Evolutionary conservation across 2,113 vertebrate genomes (phyloP).

Genomic region (Brienomyrus longianalis): DNA sequence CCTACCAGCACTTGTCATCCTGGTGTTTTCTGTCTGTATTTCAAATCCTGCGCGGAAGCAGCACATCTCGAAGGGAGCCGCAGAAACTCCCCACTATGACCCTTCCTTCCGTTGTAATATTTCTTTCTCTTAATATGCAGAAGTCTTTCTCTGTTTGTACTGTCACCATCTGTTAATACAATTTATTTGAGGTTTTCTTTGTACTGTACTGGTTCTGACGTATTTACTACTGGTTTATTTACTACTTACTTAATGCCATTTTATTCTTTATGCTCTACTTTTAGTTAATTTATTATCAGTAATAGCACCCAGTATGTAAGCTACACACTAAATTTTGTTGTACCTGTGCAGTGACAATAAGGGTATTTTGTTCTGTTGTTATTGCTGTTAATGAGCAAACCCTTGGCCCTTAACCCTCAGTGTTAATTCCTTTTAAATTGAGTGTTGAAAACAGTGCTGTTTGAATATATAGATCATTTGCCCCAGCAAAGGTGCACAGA

Average conservation of each 20-base stretch:
- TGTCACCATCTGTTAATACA: neutral
- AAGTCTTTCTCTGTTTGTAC: slow-evolving; percentile 34
- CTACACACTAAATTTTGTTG: neutral
- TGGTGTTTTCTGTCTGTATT: slow-evolving; percentile 11
- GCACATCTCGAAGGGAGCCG: neutral
- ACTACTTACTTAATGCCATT: neutral
- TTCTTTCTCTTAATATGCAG: slow-evolving; percentile 21
- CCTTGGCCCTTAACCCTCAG: slow-evolving; percentile 17
- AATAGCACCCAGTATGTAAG: neutral
- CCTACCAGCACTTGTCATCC: neutral
- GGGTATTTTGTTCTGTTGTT: slow-evolving; percentile 24
- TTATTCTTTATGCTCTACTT: neutral
- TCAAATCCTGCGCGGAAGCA: neutral
- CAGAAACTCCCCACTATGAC: neutral
- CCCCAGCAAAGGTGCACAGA: neutral
- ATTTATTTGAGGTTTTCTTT: neutral
- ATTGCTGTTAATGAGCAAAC: slow-evolving; percentile 48
- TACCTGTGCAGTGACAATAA: neutral
- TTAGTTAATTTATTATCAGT: neutral
- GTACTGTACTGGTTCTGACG: neutral
- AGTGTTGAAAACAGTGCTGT: slow-evolving; percentile 46
- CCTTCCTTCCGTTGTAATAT: slow-evolving; percentile 15
- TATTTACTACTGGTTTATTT: neutral
- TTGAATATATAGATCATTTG: slow-evolving; percentile 44
- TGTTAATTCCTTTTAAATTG: slow-evolving; percentile 56